Evolutionary conservation across 2,797 vertebrate genomes (phyloP).

Genomic region (Falco peregrinus): DNA sequence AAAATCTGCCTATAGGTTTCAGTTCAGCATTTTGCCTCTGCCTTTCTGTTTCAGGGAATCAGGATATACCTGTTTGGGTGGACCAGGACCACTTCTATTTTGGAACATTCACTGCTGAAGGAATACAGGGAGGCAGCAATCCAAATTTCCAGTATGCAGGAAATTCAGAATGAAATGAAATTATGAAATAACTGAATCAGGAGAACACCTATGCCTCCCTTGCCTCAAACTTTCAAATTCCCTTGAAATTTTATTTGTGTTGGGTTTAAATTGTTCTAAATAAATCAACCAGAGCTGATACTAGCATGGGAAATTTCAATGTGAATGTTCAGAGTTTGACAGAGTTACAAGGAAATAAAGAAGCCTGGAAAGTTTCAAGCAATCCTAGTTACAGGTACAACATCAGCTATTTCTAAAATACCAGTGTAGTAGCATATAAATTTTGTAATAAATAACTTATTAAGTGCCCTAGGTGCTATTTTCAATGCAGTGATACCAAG

Average conservation of each 20-base stretch:
- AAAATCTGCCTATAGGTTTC: neutral
- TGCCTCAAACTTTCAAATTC: slow-evolving; percentile 9
- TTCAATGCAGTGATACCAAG: neutral
- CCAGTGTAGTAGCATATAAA: neutral
- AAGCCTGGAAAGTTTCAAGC: neutral
- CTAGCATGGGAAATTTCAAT: neutral
- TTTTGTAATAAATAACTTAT: neutral
- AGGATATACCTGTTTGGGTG: neutral
- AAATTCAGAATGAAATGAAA: neutral
- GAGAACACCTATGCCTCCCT: neutral
- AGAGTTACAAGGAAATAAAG: neutral
- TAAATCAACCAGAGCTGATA: slow-evolving; percentile 9
- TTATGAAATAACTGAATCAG: neutral
- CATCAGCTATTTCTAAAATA: neutral
- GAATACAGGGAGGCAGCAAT: neutral
- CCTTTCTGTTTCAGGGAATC: neutral
- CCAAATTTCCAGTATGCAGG: neutral
- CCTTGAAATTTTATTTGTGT: neutral
- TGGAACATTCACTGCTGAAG: neutral
- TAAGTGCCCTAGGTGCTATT: neutral
- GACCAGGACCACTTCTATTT: neutral
- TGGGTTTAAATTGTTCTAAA: neutral
- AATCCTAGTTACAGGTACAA: neutral
- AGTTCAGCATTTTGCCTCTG: neutral
- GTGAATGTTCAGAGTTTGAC: neutral